Conservation (phyloP, 35 echinoderm and acorn worm species). For the Eucidaris tribuloides region DNA sequence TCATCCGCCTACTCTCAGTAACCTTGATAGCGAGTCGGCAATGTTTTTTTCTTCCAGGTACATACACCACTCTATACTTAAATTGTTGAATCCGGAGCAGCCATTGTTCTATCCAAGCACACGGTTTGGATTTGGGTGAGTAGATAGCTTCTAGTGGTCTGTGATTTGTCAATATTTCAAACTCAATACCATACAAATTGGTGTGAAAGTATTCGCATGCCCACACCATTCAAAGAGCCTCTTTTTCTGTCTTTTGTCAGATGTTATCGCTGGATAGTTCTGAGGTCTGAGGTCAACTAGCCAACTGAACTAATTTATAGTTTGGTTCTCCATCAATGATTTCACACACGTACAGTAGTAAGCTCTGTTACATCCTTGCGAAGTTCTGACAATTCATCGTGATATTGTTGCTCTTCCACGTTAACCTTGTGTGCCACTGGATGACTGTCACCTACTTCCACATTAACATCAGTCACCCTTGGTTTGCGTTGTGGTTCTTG, state of each 20-base stretch:
- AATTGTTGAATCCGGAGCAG: background rate
- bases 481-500: too few relatives aligned
- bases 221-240: slow-evolving; percentile 58
- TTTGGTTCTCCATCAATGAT: too few relatives aligned
- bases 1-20: background rate
- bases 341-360: too few relatives aligned
- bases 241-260: slow-evolving; percentile 72
- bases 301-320: too few relatives aligned
- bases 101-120: background rate
- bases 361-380: too few relatives aligned
- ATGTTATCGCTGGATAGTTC: too few relatives aligned
- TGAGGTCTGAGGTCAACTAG: slow-evolving; percentile 14
- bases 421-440: too few relatives aligned
- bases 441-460: too few relatives aligned
- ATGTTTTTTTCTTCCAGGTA: background rate
- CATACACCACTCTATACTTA: background rate
- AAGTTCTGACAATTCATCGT: too few relatives aligned
- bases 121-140: background rate
- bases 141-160: slow-evolving; percentile 50
- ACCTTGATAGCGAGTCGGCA: too few relatives aligned
- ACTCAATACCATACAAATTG: slow-evolving; percentile 39
- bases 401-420: too few relatives aligned
- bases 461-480: too few relatives aligned
- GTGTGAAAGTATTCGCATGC: slow-evolving; percentile 19
- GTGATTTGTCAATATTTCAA: slow-evolving; percentile 60